Base-by-base conservation (phyloP, 2,113 vertebrate genomes). In the Percopsis transmontana region DNA sequence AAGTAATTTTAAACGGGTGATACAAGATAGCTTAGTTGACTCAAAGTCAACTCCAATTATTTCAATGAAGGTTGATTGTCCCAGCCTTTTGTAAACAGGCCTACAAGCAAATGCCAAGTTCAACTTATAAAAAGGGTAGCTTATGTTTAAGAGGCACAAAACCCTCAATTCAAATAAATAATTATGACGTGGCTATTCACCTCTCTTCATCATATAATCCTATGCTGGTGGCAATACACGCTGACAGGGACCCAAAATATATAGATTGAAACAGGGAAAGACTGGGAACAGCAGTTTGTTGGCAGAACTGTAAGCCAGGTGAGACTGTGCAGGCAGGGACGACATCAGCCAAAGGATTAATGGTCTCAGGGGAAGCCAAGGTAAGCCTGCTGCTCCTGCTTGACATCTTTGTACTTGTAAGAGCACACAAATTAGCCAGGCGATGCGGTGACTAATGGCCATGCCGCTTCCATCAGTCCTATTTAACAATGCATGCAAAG, bases 331-430 rank as follows among this genome's bases (percentile, higher is more conserved):
- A 75, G 82, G 88, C 73, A 65, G 85, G 81, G 86, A 87, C 76
- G 79, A 85, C 90, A 91, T 83, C 85, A 88, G 85, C 87, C 80
- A 70, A 87, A 89, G 91, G 90, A 93, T 93, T 91, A 91, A 92
- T 91, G 82, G 85, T 89, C 90, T 80, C 86, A 7, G 63, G 90
- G 90, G 90, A 88, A 70, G 83, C 85, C 82, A 86, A 92, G 86
- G 91, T 92, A 91, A 93, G 91, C 87, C 82, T 85, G 77, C 86
- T 80, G 90, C 90, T 90, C 88, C 86, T 68, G 85, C 85, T 88
- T 91, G 91, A 92, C 92, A 91, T 91, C 91, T 92, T 86, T 90
- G 90, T 91, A 90, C 90, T 91, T 90, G 92, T 92, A 91, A 92
- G 91, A 92, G 89, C 85, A 90, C 84, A 90, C 87, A 92, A 93